Evolutionary conservation across 1,140 invertebrate genomes (phyloP).

Genomic region (Aradophagus sp.): DNA sequence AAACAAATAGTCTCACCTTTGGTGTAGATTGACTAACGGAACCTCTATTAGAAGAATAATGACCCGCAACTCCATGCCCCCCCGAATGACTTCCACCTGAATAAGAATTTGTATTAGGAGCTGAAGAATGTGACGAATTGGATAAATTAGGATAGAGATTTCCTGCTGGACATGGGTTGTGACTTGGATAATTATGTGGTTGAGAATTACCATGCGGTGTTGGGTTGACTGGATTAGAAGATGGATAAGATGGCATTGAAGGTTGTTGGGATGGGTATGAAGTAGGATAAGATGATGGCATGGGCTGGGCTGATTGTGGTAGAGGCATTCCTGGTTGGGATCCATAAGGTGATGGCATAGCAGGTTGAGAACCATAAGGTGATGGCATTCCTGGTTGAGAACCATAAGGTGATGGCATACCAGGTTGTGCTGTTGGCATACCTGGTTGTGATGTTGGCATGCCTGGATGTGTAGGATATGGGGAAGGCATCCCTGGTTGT

Average conservation of each 20-base stretch:
- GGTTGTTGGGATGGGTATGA: not conserved
- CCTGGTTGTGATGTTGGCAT: slow-evolving; percentile 5
- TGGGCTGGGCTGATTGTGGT: slow-evolving; percentile 4
- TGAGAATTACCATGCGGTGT: not conserved
- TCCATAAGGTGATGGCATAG: slow-evolving; percentile 2
- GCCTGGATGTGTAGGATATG: slow-evolving; percentile 13
- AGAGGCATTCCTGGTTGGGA: slow-evolving; percentile 2
- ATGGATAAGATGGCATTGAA: too few species aligned
- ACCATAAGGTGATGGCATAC: slow-evolving; percentile 11
- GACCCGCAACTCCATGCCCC: slow-evolving; percentile 63
- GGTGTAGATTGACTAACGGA: slow-evolving; percentile 26
- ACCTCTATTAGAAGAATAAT: slow-evolving; percentile 51
- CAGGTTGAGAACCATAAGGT: slow-evolving; percentile 19
- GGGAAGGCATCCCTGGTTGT: slow-evolving; percentile 17
- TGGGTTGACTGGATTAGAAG: slow-evolving; percentile 1
- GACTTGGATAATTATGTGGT: not conserved
- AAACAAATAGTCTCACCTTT: slow-evolving; percentile 64
- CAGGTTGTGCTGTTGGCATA: too few species aligned
- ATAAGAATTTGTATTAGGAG: slow-evolving; percentile 42
- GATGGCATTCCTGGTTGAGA: slow-evolving; percentile 50
- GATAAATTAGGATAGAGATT: slow-evolving; percentile 41
- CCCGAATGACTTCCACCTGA: slow-evolving; percentile 63
- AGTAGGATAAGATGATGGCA: slow-evolving; percentile 60
- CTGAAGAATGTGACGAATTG: slow-evolving; percentile 30
- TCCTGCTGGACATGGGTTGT: not conserved